Conservation (phyloP, 2,797 vertebrate species). For the Cottoperca gobio region DNA sequence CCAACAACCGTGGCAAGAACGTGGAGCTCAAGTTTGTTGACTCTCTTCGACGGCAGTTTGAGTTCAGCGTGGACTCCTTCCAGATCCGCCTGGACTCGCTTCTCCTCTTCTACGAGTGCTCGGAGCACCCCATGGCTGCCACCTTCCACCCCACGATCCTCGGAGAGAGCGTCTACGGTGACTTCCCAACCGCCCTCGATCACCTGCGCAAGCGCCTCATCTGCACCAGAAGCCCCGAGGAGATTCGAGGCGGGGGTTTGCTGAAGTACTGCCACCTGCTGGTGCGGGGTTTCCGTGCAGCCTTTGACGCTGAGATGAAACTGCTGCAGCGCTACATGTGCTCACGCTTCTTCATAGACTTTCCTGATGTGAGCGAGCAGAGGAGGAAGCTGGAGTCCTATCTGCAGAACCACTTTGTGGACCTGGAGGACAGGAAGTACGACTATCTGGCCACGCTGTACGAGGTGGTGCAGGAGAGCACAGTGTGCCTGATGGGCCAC, state of each 20-base stretch:
- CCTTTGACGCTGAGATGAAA: constrained; percentile 91
- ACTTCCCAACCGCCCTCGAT: constrained; percentile 94
- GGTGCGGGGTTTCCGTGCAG: constrained; percentile 94
- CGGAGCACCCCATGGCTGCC: constrained; percentile 96
- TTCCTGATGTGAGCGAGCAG: constrained; percentile 93
- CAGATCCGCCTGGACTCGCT: constrained; percentile 99
- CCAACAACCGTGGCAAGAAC: constrained; percentile 99
- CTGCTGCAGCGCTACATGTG: constrained; percentile 99
- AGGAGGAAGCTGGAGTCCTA: constrained; percentile 97
- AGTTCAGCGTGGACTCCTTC: constrained; percentile 99
- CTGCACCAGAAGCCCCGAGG: constrained; percentile 95
- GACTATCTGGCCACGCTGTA: constrained; percentile 97
- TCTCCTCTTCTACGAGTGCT: constrained; percentile 98
- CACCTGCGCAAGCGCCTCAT: constrained; percentile 96
- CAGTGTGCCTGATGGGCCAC: constrained; percentile 98
- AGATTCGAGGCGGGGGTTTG: constrained; percentile 97
- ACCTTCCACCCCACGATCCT: constrained; percentile 97
- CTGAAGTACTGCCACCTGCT: constrained; percentile 99
- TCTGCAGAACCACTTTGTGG: constrained; percentile 98
- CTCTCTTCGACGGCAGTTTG: constrained; percentile 97
- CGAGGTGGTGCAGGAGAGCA: constrained; percentile 96
- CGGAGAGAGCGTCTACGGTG: constrained; percentile 97
- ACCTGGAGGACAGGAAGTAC: constrained; percentile 97
- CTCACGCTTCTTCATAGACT: constrained; percentile 99
- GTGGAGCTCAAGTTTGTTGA: constrained; percentile 99